Conservation (phyloP, 2,888 invertebrate genomes). For the Carabus problematicus region DNA sequence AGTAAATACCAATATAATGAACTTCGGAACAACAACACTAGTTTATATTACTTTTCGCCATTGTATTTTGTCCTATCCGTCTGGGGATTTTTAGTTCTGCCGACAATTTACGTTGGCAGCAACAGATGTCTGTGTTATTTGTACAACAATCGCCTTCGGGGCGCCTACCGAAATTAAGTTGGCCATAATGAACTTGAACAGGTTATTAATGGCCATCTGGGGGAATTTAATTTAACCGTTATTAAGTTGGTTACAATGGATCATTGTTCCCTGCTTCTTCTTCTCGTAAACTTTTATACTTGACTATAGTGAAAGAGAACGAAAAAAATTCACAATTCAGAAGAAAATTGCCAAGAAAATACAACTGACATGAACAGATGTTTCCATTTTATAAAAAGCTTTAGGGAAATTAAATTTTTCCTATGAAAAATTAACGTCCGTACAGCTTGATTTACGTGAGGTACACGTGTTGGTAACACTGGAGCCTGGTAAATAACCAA, state of each 20-base stretch:
- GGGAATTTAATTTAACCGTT: conserved; percentile 35
- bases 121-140: conserved; percentile 30
- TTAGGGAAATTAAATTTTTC: background rate
- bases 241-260: conserved; percentile 10
- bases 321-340: background rate
- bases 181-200: conserved; percentile 23
- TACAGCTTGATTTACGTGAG: too few species aligned
- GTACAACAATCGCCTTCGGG: conserved; percentile 16
- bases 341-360: background rate
- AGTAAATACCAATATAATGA: too few species aligned
- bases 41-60: too few species aligned
- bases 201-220: conserved; percentile 34
- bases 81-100: conserved; percentile 27
- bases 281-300: too few species aligned
- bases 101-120: conserved; percentile 33
- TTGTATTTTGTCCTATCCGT: too few species aligned
- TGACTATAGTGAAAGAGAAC: too few species aligned
- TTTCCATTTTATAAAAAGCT: background rate
- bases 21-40: too few species aligned
- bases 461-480: too few species aligned
- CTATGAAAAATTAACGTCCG: too few species aligned
- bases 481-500: too few species aligned
- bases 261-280: too few species aligned
- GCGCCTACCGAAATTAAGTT: conserved; percentile 22
- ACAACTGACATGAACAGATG: conserved; percentile 1